Evolutionary conservation across 2,113 vertebrate genomes (phyloP).

Genomic region (Panurus biarmicus): DNA sequence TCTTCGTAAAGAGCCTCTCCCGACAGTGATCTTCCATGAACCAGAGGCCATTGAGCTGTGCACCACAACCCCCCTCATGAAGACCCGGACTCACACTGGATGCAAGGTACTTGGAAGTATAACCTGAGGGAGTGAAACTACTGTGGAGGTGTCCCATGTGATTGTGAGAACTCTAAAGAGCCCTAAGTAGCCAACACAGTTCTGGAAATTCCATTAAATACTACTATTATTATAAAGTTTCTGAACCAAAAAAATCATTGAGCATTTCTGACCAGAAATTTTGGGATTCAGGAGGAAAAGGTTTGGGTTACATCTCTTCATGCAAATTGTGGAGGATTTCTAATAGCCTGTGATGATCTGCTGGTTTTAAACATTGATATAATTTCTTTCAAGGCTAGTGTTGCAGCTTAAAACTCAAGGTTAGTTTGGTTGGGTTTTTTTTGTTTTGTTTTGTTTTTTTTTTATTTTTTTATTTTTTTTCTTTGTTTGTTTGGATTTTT

Average conservation of each 20-base stretch:
- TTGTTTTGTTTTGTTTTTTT: no score
- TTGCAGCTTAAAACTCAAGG: neutral
- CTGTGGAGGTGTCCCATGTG: neutral
- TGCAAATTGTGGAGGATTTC: neutral
- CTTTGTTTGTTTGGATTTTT: neutral
- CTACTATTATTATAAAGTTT: neutral
- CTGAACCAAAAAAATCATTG: neutral
- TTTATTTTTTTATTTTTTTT: no score
- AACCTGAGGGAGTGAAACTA: neutral
- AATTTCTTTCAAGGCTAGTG: neutral
- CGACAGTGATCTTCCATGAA: slow-evolving; percentile 95
- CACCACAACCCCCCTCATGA: slow-evolving; percentile 86
- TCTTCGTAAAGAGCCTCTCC: slow-evolving; percentile 91
- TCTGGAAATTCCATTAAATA: neutral
- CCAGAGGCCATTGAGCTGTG: slow-evolving; percentile 97
- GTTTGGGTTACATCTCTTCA: neutral
- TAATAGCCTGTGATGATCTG: neutral
- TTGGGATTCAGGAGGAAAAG: neutral
- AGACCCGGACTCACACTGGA: slow-evolving; percentile 82
- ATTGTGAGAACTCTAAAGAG: neutral
- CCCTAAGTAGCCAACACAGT: neutral
- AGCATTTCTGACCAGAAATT: neutral
- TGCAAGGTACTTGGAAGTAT: slow-evolving; percentile 82
- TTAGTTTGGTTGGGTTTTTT: neutral
- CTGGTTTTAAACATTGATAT: neutral